Base-by-base conservation (phyloP, 2,113 vertebrate species). In the Marmota flaviventris region DNA sequence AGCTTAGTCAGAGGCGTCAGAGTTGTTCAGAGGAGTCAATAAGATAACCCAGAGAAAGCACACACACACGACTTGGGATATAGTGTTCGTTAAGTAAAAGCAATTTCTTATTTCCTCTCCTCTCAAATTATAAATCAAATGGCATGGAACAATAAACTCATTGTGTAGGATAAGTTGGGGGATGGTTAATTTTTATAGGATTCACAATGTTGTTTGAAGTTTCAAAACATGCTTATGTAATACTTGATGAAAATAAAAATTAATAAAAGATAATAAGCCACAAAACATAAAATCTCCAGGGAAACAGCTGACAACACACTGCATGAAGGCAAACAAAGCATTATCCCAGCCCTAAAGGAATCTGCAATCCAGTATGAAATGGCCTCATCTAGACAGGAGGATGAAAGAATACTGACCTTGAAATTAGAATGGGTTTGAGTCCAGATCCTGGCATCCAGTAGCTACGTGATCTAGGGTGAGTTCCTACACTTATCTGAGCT, bases 201-300 rank as follows among this genome's bases (percentile, higher is more conserved):
- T 65, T 91, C 48, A 69, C 2, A 61, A 51, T 39, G 16, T 24
- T 91, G 56, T 72, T 29, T 85, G 65, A 72, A 16, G 51, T 87
- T 48, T 93, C 27, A 89, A 61, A 85, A 56, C 93, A 83, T 51
- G 5, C 27, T 76, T 70, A 76, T 51, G 16, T 42, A 94, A 81
- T 92, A 69, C 29, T 79, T 84, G 75, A 83, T 86, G 69, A 96
- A 78, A 85, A 94, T 89, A 53, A 63, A 91, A 90, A 95, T 73
- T 7, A 67, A 53, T 85, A 48, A 89, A 76, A 11, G 76, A 94
- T 85, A 89, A 85, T 85, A 89, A 84, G 58, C 32, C 14, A n/a
- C 51, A 88, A 86, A 81, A 29, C 51, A 45, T 13, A 70, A 37
- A 48, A 75, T 91, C 51, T 93, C 25, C 39, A 48, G 39, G 82